These are phyloP conservation scores for Aptenodytes patagonicus DNA, from an alignment of 2,113 vertebrate genomes.

Conservation along the genomic window DNA sequence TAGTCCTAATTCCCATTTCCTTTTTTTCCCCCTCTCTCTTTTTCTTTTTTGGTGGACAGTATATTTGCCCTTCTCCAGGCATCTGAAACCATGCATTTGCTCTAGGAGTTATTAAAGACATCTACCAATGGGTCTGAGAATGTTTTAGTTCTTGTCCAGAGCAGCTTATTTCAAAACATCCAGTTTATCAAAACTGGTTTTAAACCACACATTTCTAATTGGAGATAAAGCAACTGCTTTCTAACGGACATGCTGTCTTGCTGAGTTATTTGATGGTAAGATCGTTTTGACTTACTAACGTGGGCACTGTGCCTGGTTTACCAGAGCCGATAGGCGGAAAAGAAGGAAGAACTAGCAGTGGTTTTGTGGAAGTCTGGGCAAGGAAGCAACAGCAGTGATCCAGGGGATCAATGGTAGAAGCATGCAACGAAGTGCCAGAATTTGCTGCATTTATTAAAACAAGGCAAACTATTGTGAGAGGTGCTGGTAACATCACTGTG, in stretches of 20 bases:
- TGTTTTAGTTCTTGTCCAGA: neutral
- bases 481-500: neutral
- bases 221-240: neutral
- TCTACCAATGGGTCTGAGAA: neutral
- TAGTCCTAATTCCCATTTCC: neutral
- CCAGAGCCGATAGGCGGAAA: neutral
- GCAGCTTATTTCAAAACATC: neutral
- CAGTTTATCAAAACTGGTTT: neutral
- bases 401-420: neutral
- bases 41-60: neutral
- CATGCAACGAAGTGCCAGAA: neutral
- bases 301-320: neutral
- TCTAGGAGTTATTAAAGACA: neutral
- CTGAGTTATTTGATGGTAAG: neutral
- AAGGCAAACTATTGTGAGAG: neutral
- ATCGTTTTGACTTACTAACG: neutral
- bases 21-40: rapidly evolving
- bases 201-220: neutral
- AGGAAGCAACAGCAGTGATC: neutral
- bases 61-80: neutral
- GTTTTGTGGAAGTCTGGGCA: neutral
- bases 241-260: neutral
- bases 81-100: neutral
- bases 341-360: neutral
- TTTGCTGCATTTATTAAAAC: neutral